Percentiles rank a stretch among this genome's conserved stretches.
phyloP scores from a whole-genome alignment of 1,140 invertebrate species.

The Steinernema khuongi region DNA sequence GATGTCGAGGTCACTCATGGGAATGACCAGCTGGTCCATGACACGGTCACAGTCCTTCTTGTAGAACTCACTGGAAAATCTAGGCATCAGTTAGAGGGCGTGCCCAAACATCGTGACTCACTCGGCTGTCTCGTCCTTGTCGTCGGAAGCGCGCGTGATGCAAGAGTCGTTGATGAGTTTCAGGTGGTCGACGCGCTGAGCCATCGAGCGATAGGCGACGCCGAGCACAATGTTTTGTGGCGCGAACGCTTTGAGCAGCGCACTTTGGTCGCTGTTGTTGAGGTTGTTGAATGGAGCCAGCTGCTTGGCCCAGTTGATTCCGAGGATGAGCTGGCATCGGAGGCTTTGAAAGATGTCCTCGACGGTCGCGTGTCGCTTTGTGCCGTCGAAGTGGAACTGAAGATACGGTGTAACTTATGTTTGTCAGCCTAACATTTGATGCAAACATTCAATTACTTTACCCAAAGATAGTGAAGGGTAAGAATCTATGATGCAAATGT shows the following conservation, averaged over 20 bases:
- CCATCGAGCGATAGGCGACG: conserved; percentile 54
- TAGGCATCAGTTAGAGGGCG: neutral
- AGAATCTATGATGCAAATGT: no score
- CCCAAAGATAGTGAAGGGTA: no score
- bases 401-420: no score
- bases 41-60: conserved; percentile 52
- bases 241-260: conserved; percentile 56
- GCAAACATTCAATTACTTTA: no score
- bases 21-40: conserved; percentile 55
- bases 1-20: conserved; percentile 55
- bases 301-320: conserved; percentile 58
- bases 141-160: conserved; percentile 45
- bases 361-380: conserved; percentile 41
- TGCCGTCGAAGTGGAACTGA: conserved; percentile 27
- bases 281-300: conserved; percentile 53
- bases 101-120: neutral
- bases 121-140: conserved; percentile 30
- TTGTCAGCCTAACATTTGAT: no score
- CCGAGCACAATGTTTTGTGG: conserved; percentile 56
- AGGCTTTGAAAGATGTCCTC: conserved; percentile 57
- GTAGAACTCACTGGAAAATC: conserved; percentile 52
- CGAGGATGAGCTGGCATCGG: conserved; percentile 53
- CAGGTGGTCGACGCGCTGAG: conserved; percentile 40
- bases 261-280: conserved; percentile 54
- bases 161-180: conserved; percentile 54